Evolutionary conservation across 2,797 vertebrate genomes (phyloP).

Genomic region (Cirrhinus molitorella): DNA sequence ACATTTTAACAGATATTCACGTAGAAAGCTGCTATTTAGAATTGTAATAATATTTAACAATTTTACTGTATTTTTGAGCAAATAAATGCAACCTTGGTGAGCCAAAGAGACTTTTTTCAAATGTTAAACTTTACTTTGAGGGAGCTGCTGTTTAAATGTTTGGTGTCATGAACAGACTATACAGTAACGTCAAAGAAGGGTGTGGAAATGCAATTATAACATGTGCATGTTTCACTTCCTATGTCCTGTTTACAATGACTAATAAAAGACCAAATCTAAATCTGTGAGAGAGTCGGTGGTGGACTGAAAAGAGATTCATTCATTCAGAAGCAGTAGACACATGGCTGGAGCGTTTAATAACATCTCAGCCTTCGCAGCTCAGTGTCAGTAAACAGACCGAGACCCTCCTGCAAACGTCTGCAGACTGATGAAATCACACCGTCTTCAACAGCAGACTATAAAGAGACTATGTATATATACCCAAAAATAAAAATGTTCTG

Average conservation of each 20-base stretch:
- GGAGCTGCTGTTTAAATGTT: not conserved
- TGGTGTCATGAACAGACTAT: not conserved
- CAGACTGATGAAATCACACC: conserved; percentile 46
- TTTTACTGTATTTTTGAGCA: not conserved
- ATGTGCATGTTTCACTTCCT: not conserved
- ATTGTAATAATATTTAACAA: not conserved
- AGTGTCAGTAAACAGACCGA: conserved; percentile 78
- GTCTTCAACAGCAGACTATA: conserved; percentile 3
- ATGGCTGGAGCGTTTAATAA: conserved; percentile 67
- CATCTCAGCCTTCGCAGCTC: conserved; percentile 74
- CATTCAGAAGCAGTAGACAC: conserved; percentile 65
- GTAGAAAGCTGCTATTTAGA: not conserved
- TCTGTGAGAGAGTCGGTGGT: not conserved
- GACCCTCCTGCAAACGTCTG: conserved; percentile 57
- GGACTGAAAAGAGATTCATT: conserved; percentile 66
- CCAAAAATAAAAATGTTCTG: too few species aligned
- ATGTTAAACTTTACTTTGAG: not conserved
- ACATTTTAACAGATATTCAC: not conserved
- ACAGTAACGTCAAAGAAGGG: not conserved
- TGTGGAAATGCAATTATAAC: not conserved
- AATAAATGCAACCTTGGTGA: not conserved
- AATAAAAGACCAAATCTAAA: not conserved
- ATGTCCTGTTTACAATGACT: not conserved
- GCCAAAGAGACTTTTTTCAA: not conserved
- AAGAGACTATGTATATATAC: not conserved